These are phyloP conservation scores for Athalia circularis DNA, from an alignment of 2,888 invertebrate species.

Conservation along the genomic window DNA sequence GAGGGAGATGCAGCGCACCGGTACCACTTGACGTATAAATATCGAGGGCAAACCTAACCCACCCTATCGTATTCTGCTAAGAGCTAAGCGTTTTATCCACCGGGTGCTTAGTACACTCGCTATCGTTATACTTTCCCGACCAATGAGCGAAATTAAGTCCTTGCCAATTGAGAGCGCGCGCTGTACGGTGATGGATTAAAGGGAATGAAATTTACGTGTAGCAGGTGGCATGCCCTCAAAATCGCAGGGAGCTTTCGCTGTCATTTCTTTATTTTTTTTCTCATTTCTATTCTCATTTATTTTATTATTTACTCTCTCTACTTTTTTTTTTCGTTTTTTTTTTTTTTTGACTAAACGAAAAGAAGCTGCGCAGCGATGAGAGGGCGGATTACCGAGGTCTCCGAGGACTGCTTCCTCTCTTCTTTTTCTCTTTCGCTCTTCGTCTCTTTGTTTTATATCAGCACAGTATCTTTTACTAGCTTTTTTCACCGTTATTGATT, in stretches of 20 bases:
- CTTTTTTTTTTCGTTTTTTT: neutral
- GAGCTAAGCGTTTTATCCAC: slow-evolving; percentile 10
- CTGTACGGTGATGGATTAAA: slow-evolving; percentile 12
- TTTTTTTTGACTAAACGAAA: neutral
- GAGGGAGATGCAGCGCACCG: neutral
- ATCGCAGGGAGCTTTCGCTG: slow-evolving; percentile 6
- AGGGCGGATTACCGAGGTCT: slow-evolving; percentile 27
- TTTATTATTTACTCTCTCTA: neutral
- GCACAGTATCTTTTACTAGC: slow-evolving; percentile 11
- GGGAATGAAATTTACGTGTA: slow-evolving; percentile 11
- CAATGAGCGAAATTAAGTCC: slow-evolving; percentile 28
- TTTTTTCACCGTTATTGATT: slow-evolving; percentile 25
- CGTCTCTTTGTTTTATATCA: no score
- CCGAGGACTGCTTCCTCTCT: slow-evolving; percentile 20
- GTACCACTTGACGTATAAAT: slow-evolving; percentile 39
- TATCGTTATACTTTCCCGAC: no score
- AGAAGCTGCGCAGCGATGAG: slow-evolving; percentile 3
- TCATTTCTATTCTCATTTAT: neutral
- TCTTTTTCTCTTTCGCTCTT: neutral
- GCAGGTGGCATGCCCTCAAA: neutral
- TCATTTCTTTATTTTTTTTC: neutral
- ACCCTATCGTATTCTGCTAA: neutral
- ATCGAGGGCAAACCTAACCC: slow-evolving; percentile 37
- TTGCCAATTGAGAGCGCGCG: slow-evolving; percentile 7
- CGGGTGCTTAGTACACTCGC: slow-evolving; percentile 10